Evolutionary conservation across 2,113 vertebrate genomes (phyloP).

Genomic region (Brevimyrus niger): DNA sequence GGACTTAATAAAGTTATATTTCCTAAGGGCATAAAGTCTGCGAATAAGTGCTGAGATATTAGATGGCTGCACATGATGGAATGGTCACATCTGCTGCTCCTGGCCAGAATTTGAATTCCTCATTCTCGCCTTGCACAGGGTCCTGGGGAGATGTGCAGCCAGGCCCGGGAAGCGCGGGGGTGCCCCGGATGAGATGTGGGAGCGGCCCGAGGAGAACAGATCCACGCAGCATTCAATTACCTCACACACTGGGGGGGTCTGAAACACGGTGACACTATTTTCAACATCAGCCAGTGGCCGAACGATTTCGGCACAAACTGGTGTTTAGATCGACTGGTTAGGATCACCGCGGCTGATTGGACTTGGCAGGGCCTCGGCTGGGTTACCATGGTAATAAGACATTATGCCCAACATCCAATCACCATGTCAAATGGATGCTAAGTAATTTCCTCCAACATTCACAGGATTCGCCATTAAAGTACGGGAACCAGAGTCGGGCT

Average conservation of each 20-base stretch:
- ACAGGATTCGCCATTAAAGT: neutral
- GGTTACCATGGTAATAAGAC: slow-evolving; percentile 15
- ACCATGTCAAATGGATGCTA: neutral
- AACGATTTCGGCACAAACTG: neutral
- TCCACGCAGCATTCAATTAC: neutral
- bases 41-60: neutral
- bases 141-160: neutral
- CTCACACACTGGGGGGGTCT: neutral
- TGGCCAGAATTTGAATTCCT: neutral
- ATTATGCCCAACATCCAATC: neutral
- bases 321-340: neutral
- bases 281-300: neutral
- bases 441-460: neutral
- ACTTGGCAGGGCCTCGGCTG: neutral
- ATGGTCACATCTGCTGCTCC: neutral
- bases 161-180: neutral
- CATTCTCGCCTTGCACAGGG: neutral
- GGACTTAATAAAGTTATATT: neutral
- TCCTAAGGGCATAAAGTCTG: neutral
- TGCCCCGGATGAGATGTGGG: neutral
- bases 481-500: neutral
- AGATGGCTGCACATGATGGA: neutral
- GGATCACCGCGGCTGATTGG: neutral
- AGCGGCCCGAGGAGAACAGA: neutral
- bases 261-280: neutral